Conservation (phyloP, 1,140 invertebrate genomes). For the Drosophila nasuta region DNA sequence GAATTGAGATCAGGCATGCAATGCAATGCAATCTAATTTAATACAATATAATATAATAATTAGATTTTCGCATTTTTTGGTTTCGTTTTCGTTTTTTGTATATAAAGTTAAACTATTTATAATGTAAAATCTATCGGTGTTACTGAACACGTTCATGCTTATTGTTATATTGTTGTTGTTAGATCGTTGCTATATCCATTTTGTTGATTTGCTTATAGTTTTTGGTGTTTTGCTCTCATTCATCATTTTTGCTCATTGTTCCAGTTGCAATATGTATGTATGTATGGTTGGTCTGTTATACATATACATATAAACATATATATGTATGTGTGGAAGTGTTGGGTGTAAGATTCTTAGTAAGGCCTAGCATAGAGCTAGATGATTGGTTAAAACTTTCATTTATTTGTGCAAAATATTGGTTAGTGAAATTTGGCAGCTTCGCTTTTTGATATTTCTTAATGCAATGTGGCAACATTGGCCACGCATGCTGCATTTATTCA, state of each 20-base stretch:
- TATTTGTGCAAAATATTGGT: slow-evolving; percentile 1
- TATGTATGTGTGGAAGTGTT: slow-evolving; percentile 16
- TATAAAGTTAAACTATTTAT: slow-evolving; percentile 4
- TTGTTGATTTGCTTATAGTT: background rate
- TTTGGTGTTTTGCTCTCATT: slow-evolving; percentile 5
- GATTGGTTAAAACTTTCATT: slow-evolving; percentile 11
- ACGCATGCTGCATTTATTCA: slow-evolving; percentile 2
- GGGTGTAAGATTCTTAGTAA: slow-evolving; percentile 8
- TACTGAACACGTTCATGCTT: slow-evolving; percentile 49
- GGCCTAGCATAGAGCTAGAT: slow-evolving; percentile 28
- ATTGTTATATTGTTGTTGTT: slow-evolving; percentile 45
- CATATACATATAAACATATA: background rate
- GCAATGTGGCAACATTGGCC: slow-evolving; percentile 30
- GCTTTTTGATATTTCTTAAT: slow-evolving; percentile 3
- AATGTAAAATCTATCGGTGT: slow-evolving; percentile 31
- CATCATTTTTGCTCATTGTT: slow-evolving; percentile 3
- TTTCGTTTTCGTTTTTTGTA: background rate
- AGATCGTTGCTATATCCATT: background rate
- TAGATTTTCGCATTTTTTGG: background rate
- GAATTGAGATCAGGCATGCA: background rate
- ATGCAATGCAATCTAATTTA: background rate
- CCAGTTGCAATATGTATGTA: slow-evolving; percentile 5
- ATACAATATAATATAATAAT: background rate
- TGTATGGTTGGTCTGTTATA: background rate
- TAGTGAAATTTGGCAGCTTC: slow-evolving; percentile 17